These are phyloP conservation scores for Hydrozoanthus tunicans DNA, from an alignment of 64 coral and sea anemone genomes.

Conservation along the genomic window DNA sequence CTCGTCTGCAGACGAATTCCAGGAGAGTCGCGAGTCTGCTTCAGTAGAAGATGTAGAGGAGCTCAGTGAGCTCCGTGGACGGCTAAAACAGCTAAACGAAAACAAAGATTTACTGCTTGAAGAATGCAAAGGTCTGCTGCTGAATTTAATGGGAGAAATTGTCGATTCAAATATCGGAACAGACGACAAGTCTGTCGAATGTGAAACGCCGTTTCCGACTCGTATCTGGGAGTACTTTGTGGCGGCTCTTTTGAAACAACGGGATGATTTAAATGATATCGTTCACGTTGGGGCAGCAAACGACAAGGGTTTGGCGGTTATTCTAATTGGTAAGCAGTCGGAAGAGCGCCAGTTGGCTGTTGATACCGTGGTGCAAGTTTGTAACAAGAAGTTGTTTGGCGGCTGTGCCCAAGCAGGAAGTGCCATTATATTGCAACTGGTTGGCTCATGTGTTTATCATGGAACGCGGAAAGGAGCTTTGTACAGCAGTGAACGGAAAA, in stretches of 20 bases:
- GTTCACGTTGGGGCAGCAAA: conserved; percentile 28
- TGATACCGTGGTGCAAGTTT: conserved; percentile 28
- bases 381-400: conserved; percentile 1
- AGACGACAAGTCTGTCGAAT: neutral
- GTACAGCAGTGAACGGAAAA: conserved; percentile 21
- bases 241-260: conserved; percentile 34
- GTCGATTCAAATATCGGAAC: conserved; percentile 4
- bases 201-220: neutral
- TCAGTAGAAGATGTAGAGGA: conserved; percentile 22
- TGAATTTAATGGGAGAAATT: conserved; percentile 30
- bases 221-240: conserved; percentile 36
- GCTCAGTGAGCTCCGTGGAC: conserved; percentile 27
- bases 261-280: conserved; percentile 45
- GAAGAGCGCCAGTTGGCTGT: conserved; percentile 28
- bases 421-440: conserved; percentile 24
- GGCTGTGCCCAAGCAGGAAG: neutral
- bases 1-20: neutral
- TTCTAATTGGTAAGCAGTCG: neutral
- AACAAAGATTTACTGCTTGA: conserved; percentile 35
- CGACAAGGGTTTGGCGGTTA: conserved; percentile 37
- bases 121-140: conserved; percentile 35
- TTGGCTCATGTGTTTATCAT: conserved; percentile 53
- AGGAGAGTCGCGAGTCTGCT: neutral
- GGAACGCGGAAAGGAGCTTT: conserved; percentile 33
- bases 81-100: conserved; percentile 20